Base-by-base conservation (phyloP, 1,140 invertebrate genomes). In the Drosophila busckii region DNA sequence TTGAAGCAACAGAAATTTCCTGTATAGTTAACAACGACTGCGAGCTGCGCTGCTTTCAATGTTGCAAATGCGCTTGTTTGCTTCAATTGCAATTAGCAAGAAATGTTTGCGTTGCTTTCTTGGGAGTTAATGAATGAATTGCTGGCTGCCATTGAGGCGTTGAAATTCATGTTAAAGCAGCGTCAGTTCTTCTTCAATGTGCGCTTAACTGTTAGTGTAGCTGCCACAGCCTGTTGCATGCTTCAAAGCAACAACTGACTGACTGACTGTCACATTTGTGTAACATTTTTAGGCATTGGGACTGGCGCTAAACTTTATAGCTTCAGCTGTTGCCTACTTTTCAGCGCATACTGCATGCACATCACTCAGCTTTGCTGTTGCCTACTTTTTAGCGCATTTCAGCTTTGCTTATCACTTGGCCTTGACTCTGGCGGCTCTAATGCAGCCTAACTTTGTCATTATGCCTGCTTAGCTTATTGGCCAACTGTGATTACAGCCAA, bases 161-260 rank as follows among this genome's bases (percentile, higher is more conserved):
- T n/a, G n/a, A n/a, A n/a, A n/a, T n/a, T n/a, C n/a, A n/a, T 22
- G 10, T 15, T 19, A 12, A 45, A 45, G 16, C 17, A 28, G 34
- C 42, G n/a, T n/a, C n/a, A n/a, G n/a, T n/a, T n/a, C n/a, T n/a
- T n/a, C n/a, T n/a, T n/a, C n/a, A n/a, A 20, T 9, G 40, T 6
- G 34, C 13, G n/a, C n/a, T n/a, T n/a, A n/a, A n/a, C n/a, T n/a
- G n/a, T n/a, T n/a, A n/a, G n/a, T n/a, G n/a, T n/a, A n/a, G n/a
- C n/a, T n/a, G n/a, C n/a, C n/a, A n/a, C 48, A 26, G 70, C 70
- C 70, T 75, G 70, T 75, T 75, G 70, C 75, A 75, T 75, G 59
- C n/a, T n/a, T 53, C 68, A 55, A 61, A 62, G 4, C n/a, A 19
- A 17, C 23, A 7, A 42, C 19, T 19, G 41, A 28, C 15, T 45